phyloP scores from a whole-genome alignment of 2,113 vertebrate species.

The Manacus vitellinus region DNA sequence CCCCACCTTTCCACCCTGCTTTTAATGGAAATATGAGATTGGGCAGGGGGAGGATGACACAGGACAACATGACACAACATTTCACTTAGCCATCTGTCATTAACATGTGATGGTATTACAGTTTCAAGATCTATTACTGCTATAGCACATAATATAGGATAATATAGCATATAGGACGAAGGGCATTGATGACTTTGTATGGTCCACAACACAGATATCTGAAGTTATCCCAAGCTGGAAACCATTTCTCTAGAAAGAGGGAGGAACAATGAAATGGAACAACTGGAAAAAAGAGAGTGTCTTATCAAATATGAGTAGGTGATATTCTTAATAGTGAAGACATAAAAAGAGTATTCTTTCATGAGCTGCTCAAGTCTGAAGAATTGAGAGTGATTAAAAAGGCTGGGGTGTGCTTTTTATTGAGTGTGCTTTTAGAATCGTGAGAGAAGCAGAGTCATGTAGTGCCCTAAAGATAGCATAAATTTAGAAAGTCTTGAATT shows the following conservation, averaged over 20 bases:
- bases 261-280: not conserved
- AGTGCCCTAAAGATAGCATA: not conserved
- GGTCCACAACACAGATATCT: not conserved
- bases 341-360: not conserved
- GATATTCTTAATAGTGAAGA: not conserved
- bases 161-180: not conserved
- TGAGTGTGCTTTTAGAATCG: not conserved
- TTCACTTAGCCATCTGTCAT: not conserved
- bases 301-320: not conserved
- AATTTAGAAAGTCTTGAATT: not conserved
- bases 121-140: not conserved
- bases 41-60: accelerated
- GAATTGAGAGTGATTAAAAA: not conserved
- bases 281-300: not conserved
- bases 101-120: not conserved
- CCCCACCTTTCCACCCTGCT: not conserved
- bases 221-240: not conserved
- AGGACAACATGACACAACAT: not conserved
- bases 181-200: not conserved
- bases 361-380: not conserved
- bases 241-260: not conserved
- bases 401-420: not conserved
- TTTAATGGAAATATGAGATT: not conserved
- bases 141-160: not conserved
- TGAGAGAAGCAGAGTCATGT: not conserved